phyloP scores from a whole-genome alignment of 1,140 invertebrate genomes.

The Cydia strobilella region DNA sequence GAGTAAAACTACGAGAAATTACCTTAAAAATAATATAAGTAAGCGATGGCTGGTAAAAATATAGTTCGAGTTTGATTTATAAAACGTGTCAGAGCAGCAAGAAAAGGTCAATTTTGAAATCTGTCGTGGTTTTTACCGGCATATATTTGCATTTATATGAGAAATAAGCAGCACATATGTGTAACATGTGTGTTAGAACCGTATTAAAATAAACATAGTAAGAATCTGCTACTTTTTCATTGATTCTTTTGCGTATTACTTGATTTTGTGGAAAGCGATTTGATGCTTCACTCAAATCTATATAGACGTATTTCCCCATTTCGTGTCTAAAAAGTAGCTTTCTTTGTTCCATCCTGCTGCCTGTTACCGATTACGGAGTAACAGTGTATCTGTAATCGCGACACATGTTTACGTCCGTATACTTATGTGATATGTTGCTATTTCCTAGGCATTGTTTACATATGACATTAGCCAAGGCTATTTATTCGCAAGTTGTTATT shows the following conservation, averaged over 20 bases:
- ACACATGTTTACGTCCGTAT: constrained; percentile 15
- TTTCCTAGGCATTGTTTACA: constrained; percentile 23
- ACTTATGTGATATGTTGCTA: constrained; percentile 5
- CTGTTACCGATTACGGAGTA: not conserved
- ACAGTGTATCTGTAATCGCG: not conserved
- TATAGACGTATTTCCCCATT: constrained; percentile 23
- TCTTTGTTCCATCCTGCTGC: constrained; percentile 14
- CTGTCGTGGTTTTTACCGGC: constrained; percentile 26
- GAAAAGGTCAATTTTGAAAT: constrained; percentile 27
- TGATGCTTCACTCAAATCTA: constrained; percentile 24
- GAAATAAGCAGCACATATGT: constrained; percentile 7
- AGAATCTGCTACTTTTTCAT: not conserved
- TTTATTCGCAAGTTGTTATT: constrained; percentile 20
- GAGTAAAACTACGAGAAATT: constrained; percentile 47
- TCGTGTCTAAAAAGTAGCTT: constrained; percentile 3
- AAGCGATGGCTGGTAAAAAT: constrained; percentile 8
- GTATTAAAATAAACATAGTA: not conserved
- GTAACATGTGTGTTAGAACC: not conserved
- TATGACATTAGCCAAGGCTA: constrained; percentile 25
- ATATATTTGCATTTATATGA: constrained; percentile 15
- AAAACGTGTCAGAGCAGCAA: constrained; percentile 1
- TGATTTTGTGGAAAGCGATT: constrained; percentile 10
- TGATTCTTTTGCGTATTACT: constrained; percentile 20
- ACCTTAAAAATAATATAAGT: constrained; percentile 29
- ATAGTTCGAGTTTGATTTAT: constrained; percentile 17